Conservation (phyloP, 1,140 invertebrate genomes). For the Euglossa dilemma region DNA sequence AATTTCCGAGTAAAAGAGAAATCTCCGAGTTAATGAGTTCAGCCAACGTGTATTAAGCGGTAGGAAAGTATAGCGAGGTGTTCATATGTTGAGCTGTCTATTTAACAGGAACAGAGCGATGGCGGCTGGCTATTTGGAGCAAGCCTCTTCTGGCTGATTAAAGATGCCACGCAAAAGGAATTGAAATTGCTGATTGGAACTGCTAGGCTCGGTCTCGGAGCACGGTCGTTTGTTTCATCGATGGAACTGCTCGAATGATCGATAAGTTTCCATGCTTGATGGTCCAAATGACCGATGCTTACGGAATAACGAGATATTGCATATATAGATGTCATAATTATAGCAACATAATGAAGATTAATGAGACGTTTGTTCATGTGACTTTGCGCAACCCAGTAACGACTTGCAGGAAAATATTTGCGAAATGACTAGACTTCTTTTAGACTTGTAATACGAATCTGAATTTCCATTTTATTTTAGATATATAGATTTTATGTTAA, state of each 20-base stretch:
- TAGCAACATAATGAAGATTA: constrained; percentile 1
- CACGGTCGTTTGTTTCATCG: background rate
- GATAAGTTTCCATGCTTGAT: constrained; percentile 2
- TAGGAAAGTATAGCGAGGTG: too few species aligned
- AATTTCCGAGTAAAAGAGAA: background rate
- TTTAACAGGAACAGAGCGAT: background rate
- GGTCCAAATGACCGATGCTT: constrained; percentile 9
- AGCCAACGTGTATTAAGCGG: too few species aligned
- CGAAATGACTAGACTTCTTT: background rate
- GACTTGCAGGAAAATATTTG: background rate
- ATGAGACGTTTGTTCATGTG: background rate
- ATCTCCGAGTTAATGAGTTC: background rate
- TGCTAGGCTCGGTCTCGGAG: background rate
- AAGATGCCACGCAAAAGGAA: constrained; percentile 7
- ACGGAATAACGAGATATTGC: constrained; percentile 4
- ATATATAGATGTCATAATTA: constrained; percentile 5
- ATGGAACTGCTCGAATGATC: background rate
- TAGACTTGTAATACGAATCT: too few species aligned
- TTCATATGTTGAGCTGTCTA: background rate
- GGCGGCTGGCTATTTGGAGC: background rate
- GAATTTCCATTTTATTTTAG: too few species aligned
- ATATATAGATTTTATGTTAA: too few species aligned
- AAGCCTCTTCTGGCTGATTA: background rate
- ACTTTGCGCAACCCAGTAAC: background rate
- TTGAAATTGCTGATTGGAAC: background rate